Percentiles rank a stretch among this genome's conserved stretches.
Conservation (phyloP, 2,797 vertebrate species). For the Lepilemur septentrionalis region DNA sequence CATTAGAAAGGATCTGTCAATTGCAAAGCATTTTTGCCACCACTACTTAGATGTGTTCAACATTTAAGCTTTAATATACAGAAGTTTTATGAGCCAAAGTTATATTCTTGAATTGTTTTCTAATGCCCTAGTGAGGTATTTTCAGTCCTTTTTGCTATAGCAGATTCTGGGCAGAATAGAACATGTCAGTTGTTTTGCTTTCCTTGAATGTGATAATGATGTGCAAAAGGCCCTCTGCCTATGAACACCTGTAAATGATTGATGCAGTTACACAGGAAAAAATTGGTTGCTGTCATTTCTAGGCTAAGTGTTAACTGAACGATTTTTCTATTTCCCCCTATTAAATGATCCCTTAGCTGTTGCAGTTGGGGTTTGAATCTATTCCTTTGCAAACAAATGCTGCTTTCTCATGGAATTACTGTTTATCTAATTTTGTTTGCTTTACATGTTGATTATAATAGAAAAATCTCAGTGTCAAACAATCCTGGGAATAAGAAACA, state of each 20-base stretch:
- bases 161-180: neutral
- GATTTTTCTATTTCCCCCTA: neutral
- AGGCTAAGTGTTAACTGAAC: neutral
- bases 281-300: constrained; percentile 30
- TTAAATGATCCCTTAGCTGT: neutral
- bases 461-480: constrained; percentile 49
- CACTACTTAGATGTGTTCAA: neutral
- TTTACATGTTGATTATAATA: constrained; percentile 48
- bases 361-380: neutral
- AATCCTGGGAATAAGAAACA: constrained; percentile 29
- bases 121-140: neutral
- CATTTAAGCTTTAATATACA: neutral
- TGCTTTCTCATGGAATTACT: neutral
- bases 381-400: constrained; percentile 18
- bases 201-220: constrained; percentile 9
- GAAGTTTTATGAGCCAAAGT: neutral
- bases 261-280: neutral
- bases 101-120: neutral
- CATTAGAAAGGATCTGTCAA: neutral
- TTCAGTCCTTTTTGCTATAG: neutral
- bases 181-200: neutral
- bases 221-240: neutral
- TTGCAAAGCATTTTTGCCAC: neutral
- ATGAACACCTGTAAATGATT: constrained; percentile 23
- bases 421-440: constrained; percentile 38